A percentile compares a stretch with the other conserved stretches of the same genome.
Conservation (phyloP, 2,797 vertebrate genomes). For the Mycteria americana region DNA sequence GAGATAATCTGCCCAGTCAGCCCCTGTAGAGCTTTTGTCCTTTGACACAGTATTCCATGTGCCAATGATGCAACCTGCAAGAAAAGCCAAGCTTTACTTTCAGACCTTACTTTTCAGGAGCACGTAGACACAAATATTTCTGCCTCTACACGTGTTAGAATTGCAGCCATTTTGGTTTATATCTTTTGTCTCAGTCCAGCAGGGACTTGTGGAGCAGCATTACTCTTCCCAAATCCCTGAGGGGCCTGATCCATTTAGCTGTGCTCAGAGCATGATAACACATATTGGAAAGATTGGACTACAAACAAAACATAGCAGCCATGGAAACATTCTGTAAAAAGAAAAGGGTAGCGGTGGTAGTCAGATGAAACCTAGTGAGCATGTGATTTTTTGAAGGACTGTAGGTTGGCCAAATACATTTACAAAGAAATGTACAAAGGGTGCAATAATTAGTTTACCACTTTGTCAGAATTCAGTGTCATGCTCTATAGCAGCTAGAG, state of each 20-base stretch:
- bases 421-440: neutral
- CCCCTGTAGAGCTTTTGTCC: neutral
- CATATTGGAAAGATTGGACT: neutral
- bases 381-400: neutral
- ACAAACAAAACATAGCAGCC: neutral
- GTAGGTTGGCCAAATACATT: neutral
- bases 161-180: neutral
- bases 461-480: neutral
- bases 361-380: neutral
- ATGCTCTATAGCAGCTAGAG: neutral
- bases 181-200: neutral
- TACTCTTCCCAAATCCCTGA: neutral
- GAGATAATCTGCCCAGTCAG: neutral
- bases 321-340: neutral
- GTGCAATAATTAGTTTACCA: neutral
- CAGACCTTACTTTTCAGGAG: neutral
- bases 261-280: neutral
- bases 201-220: neutral
- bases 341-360: neutral
- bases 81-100: neutral
- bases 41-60: neutral
- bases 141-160: neutral
- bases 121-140: neutral
- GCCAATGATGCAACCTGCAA: neutral
- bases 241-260: slow-evolving; percentile 9